Conservation (phyloP, 2,888 invertebrate species). For the Cosmorhoe ocellata region DNA sequence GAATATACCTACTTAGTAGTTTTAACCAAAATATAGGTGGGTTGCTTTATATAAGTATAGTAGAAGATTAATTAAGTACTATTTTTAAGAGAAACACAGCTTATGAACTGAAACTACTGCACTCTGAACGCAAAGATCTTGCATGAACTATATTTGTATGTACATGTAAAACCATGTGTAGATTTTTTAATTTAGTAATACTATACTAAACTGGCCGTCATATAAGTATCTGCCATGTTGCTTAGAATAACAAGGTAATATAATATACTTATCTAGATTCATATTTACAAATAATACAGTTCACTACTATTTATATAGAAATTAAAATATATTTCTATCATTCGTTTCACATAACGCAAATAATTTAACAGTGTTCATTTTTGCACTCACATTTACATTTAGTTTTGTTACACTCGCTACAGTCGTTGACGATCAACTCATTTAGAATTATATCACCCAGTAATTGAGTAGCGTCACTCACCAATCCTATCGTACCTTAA, state of each 20-base stretch:
- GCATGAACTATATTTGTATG: constrained; percentile 64
- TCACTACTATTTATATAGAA: constrained; percentile 79
- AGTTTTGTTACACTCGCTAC: constrained; percentile 76
- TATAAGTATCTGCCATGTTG: constrained; percentile 86
- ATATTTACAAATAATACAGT: constrained; percentile 86
- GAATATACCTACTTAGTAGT: constrained; percentile 24
- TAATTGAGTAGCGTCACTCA: constrained; percentile 79
- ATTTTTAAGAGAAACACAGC: constrained; percentile 20
- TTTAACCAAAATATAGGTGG: constrained; percentile 31
- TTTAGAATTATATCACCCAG: constrained; percentile 81
- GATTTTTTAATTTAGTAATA: constrained; percentile 84
- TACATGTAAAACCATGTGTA: constrained; percentile 83
- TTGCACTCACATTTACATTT: constrained; percentile 82
- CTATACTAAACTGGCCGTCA: constrained; percentile 88
- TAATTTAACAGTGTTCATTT: constrained; percentile 83
- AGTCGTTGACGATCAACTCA: constrained; percentile 75
- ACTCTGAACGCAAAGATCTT: constrained; percentile 57
- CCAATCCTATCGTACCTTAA: constrained; percentile 76
- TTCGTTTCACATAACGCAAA: constrained; percentile 83
- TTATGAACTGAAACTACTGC: constrained; percentile 39
- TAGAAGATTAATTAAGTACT: constrained; percentile 23
- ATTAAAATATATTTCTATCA: constrained; percentile 83
- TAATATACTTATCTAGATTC: constrained; percentile 84
- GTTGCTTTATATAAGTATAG: constrained; percentile 17
- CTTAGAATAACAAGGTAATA: constrained; percentile 81